Conservation (phyloP, 53 echinoderm and acorn worm genomes). For the Echinometra lucunter region DNA sequence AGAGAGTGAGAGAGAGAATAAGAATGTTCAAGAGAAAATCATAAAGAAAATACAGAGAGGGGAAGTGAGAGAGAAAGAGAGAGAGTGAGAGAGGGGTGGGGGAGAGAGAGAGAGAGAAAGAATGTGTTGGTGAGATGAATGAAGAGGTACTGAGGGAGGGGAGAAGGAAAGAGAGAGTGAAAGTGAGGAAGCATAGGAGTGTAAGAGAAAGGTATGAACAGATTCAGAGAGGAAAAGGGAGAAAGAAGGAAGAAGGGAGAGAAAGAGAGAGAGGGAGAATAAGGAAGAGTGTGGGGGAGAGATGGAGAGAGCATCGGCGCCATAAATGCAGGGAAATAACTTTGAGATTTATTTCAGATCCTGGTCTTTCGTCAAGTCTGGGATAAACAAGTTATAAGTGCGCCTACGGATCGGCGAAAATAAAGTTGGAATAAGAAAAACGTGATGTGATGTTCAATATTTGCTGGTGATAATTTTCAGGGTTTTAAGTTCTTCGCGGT, state of each 20-base stretch:
- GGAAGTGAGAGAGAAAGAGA: neutral
- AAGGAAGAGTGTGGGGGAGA: neutral
- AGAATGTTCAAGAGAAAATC: too few species aligned
- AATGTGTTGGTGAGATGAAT: neutral
- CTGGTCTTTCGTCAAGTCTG: neutral
- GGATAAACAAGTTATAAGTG: neutral
- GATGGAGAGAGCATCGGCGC: neutral
- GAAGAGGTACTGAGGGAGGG: neutral
- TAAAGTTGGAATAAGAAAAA: slow-evolving; percentile 6
- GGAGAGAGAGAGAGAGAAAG: neutral
- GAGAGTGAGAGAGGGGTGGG: neutral
- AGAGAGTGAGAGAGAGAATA: neutral
- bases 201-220: neutral
- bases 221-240: neutral
- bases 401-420: neutral
- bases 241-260: neutral
- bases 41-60: too few species aligned
- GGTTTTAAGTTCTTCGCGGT: neutral
- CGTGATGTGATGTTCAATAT: slow-evolving; percentile 12
- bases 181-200: neutral
- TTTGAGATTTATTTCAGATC: slow-evolving; percentile 8
- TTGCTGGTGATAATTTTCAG: slow-evolving; percentile 34
- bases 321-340: neutral
- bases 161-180: neutral
- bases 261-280: neutral